Evolutionary conservation across 2,888 invertebrate genomes (phyloP).

Genomic region (Tipula unca): DNA sequence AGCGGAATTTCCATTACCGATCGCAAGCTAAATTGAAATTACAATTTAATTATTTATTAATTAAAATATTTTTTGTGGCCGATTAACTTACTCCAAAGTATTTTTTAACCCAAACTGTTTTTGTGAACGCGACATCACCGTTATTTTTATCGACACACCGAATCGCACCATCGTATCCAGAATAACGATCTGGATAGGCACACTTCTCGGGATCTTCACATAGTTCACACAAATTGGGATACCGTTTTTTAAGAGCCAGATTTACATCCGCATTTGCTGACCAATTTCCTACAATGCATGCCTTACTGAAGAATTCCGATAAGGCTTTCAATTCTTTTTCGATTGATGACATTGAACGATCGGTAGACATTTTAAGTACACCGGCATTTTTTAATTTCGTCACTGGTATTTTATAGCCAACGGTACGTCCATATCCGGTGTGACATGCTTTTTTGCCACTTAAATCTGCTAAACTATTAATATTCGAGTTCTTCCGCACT

Average conservation of each 20-base stretch:
- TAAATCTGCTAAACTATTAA: constrained; percentile 58
- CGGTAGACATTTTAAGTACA: constrained; percentile 37
- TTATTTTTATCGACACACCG: constrained; percentile 71
- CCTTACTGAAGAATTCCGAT: constrained; percentile 68
- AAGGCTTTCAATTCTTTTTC: constrained; percentile 77
- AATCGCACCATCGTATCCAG: constrained; percentile 81
- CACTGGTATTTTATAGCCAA: constrained; percentile 76
- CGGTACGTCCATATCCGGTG: constrained; percentile 78
- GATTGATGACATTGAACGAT: constrained; percentile 37
- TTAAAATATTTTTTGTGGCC: neutral
- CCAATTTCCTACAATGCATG: constrained; percentile 81
- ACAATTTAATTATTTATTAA: neutral
- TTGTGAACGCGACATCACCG: constrained; percentile 81
- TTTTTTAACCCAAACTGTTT: constrained; percentile 67
- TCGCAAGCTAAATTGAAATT: constrained; percentile 46
- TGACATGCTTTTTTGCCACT: constrained; percentile 76
- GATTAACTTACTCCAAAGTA: constrained; percentile 58
- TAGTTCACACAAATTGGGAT: constrained; percentile 65
- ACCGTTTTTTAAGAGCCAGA: constrained; percentile 59
- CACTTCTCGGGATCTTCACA: constrained; percentile 70
- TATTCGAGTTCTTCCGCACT: constrained; percentile 63
- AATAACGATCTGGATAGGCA: constrained; percentile 73
- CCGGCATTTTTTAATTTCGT: constrained; percentile 66
- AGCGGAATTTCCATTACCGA: constrained; percentile 52
- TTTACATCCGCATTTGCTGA: constrained; percentile 66